Percentiles rank a stretch among this genome's conserved stretches.
Conservation (phyloP, 2,113 vertebrate genomes). For the Ploceus nigricollis region DNA sequence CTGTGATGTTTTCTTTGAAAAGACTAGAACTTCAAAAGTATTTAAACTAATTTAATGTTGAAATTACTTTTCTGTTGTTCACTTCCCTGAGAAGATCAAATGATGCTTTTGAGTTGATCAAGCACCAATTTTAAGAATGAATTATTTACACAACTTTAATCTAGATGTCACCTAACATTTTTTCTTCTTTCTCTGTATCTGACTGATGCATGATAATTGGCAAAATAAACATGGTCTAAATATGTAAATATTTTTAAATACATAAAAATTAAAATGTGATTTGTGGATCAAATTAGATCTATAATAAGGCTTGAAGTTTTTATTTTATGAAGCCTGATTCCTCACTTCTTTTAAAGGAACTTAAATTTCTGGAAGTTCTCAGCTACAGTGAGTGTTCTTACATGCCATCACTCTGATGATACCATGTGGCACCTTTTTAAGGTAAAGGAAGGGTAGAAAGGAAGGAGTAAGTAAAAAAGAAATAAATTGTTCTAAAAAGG, state of each 20-base stretch:
- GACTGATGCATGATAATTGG: not conserved
- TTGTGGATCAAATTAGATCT: not conserved
- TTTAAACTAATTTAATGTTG: slow-evolving; percentile 22
- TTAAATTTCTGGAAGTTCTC: not conserved
- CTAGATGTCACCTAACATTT: not conserved
- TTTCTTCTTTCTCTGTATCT: not conserved
- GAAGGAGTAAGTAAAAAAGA: not conserved
- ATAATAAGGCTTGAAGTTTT: not conserved
- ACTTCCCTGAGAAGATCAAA: slow-evolving; percentile 25
- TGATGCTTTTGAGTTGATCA: slow-evolving; percentile 35
- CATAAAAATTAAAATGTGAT: not conserved
- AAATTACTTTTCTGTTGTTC: slow-evolving; percentile 43
- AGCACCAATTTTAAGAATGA: slow-evolving; percentile 23
- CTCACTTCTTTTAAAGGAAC: not conserved
- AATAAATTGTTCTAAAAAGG: not conserved
- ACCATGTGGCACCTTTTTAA: not conserved
- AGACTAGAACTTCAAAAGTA: not conserved
- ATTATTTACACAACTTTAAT: slow-evolving; percentile 36
- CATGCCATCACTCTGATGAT: not conserved
- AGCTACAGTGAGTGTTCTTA: fast-evolving
- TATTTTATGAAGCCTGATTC: not conserved
- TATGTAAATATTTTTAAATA: not conserved
- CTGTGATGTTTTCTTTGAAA: slow-evolving; percentile 29
- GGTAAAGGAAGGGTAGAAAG: not conserved
- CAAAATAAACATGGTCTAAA: not conserved